These are phyloP conservation scores for Ciconia nigra DNA, from an alignment of 2,797 vertebrate genomes.

Conservation along the genomic window DNA sequence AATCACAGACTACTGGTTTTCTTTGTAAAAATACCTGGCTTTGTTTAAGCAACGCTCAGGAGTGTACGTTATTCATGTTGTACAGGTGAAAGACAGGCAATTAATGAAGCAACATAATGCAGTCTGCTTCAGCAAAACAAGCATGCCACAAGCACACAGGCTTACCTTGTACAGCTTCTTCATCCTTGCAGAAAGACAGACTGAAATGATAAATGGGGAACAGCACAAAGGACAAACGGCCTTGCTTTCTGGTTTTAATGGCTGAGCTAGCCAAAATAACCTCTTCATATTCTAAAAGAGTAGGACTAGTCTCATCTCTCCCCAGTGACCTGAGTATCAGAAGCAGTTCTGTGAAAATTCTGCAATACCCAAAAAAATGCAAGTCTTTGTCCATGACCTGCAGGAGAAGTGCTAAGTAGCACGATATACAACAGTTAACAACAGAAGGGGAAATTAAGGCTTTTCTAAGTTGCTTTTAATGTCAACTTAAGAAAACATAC, in stretches of 20 bases:
- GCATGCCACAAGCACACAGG: background rate
- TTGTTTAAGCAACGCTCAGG: too few species aligned
- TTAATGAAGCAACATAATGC: background rate
- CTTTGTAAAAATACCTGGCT: background rate
- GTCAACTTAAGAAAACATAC: background rate
- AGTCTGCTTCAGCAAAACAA: background rate
- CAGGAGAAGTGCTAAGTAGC: background rate
- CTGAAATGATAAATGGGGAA: background rate
- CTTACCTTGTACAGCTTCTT: background rate
- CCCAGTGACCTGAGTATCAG: rapidly evolving
- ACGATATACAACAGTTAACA: rapidly evolving
- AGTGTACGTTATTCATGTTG: rapidly evolving
- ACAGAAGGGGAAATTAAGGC: background rate
- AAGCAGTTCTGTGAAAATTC: background rate
- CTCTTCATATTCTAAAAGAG: background rate
- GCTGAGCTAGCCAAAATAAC: background rate
- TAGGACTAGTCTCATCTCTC: background rate
- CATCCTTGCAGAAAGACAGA: background rate
- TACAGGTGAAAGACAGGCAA: background rate
- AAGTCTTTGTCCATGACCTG: too few species aligned
- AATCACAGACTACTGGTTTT: background rate
- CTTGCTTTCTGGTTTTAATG: background rate
- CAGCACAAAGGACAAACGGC: background rate
- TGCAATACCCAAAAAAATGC: background rate
- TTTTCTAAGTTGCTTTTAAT: background rate